Base-by-base conservation (phyloP, 2,113 vertebrate species). In the Halcyon senegalensis region DNA sequence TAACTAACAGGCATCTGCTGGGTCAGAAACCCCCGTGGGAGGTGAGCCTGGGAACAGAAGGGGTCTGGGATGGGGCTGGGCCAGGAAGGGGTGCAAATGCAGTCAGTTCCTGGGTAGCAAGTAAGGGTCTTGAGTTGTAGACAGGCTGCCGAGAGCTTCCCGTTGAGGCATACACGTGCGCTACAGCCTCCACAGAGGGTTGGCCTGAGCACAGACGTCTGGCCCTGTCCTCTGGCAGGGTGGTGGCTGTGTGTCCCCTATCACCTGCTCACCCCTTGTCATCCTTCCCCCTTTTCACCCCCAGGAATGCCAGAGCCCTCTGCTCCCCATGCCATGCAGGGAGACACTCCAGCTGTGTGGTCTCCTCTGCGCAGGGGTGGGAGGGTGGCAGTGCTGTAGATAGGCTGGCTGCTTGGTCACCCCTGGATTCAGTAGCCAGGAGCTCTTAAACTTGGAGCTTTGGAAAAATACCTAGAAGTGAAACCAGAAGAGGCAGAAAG, bases 341-440 rank as follows among this genome's bases (percentile, higher is more conserved):
- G 43, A 56, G 24, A 25, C 43, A 33, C 30, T 43, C 14, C 39
- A 67, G 64, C 60, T 19, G 20, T 1, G 0, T 13, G 19, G 41
- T 70, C 10, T 39, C 16, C 1, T 1, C 1, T 1, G 39, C 11
- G 1, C 3, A 1, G 28, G 35, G 31, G 11, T 24, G 37, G 62
- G 46, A 89, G 31, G 33, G 41, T 2, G 4, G 39, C 0, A 10
- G n/a, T 7, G 5, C 31, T 27, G 25, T 31, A 27, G 48, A 7
- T 15, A 16, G 20, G 12, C 44, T 8, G 1, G 16, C 12, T 77
- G 10, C 72, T 30, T 14, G 31, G 28, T 48, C 30, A 44, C 44
- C 1, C 6, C 21, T 77, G 60, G 23, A 12, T 55, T 78, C 31
- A 31, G 1, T 16, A 68, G 19, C 44, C 23, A 55, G 46, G 41